A percentile compares a stretch with the other conserved stretches of the same genome.
Evolutionary conservation across 2,113 vertebrate genomes (phyloP).

Genomic region (Datnioides undecimradiatus): DNA sequence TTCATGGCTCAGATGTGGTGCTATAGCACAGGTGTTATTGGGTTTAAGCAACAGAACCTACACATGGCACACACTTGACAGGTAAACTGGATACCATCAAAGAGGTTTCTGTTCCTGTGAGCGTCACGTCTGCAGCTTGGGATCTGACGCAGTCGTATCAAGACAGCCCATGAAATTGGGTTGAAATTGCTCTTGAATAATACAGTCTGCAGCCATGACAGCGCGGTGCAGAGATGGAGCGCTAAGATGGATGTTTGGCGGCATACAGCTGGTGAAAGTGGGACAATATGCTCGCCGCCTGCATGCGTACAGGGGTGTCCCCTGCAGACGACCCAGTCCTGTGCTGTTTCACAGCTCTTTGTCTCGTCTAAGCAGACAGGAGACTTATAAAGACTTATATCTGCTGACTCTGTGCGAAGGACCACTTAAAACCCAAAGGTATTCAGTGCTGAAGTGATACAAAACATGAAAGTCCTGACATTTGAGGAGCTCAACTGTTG

Average conservation of each 20-base stretch:
- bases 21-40: conserved; percentile 26
- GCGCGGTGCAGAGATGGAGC: conserved; percentile 32
- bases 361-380: conserved; percentile 33
- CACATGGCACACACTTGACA: conserved; percentile 32
- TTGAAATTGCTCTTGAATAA: conserved; percentile 71
- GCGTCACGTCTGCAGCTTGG: conserved; percentile 48
- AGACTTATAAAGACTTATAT: too few relatives aligned
- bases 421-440: background rate
- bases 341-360: background rate
- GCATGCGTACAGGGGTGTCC: background rate
- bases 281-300: conserved; percentile 29
- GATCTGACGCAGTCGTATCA: conserved; percentile 52
- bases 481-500: background rate
- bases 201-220: conserved; percentile 44
- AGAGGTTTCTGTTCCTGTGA: conserved; percentile 45
- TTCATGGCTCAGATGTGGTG: conserved; percentile 30
- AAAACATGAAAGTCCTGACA: background rate
- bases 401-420: background rate
- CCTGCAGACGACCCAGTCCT: background rate
- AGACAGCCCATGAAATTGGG: conserved; percentile 59
- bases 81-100: conserved; percentile 43
- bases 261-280: conserved; percentile 11
- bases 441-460: background rate
- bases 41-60: conserved; percentile 26
- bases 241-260: conserved; percentile 40